Percentiles rank a stretch among this genome's conserved stretches.
Evolutionary conservation across 2,113 vertebrate genomes (phyloP).

Genomic region (Electrona antarctica): DNA sequence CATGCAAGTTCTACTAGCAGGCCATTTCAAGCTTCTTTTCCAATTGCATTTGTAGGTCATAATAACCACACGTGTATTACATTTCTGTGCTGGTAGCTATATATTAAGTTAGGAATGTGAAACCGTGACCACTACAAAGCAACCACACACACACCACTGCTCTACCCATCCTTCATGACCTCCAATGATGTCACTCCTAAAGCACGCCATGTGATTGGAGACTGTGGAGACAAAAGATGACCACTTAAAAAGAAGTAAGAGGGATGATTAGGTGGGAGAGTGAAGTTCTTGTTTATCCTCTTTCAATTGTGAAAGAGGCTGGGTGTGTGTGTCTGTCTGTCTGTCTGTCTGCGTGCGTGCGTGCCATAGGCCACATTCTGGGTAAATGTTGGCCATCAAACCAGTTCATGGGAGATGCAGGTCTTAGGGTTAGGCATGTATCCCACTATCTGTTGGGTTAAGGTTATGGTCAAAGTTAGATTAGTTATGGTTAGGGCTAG

Average conservation of each 20-base stretch:
- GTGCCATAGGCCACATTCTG: not conserved
- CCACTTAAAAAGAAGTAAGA: slow-evolving; percentile 36
- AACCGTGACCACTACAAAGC: slow-evolving; percentile 32
- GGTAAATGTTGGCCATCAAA: too few species aligned
- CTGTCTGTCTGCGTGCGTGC: slow-evolving; percentile 17
- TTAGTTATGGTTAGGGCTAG: too few species aligned
- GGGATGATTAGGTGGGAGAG: slow-evolving; percentile 22
- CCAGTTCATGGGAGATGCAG: too few species aligned
- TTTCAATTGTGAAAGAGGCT: not conserved
- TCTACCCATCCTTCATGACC: slow-evolving; percentile 41
- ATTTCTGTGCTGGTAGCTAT: not conserved
- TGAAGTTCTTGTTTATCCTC: slow-evolving; percentile 22
- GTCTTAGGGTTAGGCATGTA: too few species aligned
- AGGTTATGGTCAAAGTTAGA: too few species aligned
- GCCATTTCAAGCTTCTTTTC: not conserved
- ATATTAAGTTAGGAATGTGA: slow-evolving; percentile 11
- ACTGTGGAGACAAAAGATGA: slow-evolving; percentile 26
- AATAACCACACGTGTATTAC: not conserved
- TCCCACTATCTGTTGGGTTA: not conserved
- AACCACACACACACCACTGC: slow-evolving; percentile 16
- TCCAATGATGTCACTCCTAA: slow-evolving; percentile 54
- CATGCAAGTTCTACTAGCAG: too few species aligned
- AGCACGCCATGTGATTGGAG: slow-evolving; percentile 43
- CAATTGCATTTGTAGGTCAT: not conserved
- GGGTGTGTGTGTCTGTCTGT: not conserved